A percentile compares a stretch with the other conserved stretches of the same genome.
Evolutionary conservation across 2,888 invertebrate genomes (phyloP).

Genomic region (Hemicrepidius hirtus): DNA sequence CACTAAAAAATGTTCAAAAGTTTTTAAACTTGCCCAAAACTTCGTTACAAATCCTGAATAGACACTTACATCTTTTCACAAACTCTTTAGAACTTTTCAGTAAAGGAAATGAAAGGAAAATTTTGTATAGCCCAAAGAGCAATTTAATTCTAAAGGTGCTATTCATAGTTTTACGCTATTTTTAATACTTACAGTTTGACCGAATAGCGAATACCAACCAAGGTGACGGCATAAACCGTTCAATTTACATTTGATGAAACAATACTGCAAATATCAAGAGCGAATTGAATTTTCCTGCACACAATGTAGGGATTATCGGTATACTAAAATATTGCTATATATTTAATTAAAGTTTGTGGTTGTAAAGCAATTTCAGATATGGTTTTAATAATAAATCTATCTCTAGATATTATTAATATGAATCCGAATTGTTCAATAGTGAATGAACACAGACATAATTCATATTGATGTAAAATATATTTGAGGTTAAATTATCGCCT

Average conservation of each 20-base stretch:
- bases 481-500: background rate
- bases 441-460: background rate
- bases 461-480: background rate
- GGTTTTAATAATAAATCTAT: background rate
- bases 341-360: background rate
- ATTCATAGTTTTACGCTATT: conserved; percentile 27
- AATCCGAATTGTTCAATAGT: background rate
- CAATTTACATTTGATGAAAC: too few relatives aligned
- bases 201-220: background rate
- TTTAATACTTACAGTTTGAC: conserved; percentile 5
- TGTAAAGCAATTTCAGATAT: background rate
- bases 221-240: background rate
- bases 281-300: too few relatives aligned
- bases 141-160: conserved; percentile 32
- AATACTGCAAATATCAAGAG: background rate
- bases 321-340: too few relatives aligned
- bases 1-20: conserved; percentile 48
- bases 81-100: conserved; percentile 45
- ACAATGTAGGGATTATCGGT: too few relatives aligned
- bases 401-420: background rate
- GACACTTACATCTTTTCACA: conserved; percentile 50
- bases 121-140: conserved; percentile 40
- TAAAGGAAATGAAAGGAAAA: conserved; percentile 50
- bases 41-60: conserved; percentile 52
- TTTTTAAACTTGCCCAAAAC: conserved; percentile 43